Conservation (phyloP, 2,888 invertebrate species). For the Apodemia duryi region DNA sequence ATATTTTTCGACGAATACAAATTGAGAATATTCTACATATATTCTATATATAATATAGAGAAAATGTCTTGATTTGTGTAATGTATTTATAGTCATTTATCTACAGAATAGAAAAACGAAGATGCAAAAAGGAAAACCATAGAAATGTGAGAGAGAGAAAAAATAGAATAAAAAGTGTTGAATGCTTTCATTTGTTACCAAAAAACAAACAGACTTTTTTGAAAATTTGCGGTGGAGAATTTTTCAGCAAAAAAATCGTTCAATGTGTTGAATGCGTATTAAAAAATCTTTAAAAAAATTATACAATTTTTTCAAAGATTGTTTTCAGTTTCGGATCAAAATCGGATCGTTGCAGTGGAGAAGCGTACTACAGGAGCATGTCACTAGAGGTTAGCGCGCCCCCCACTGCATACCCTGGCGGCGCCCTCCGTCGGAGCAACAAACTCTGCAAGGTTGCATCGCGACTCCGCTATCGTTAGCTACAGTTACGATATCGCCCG, state of each 20-base stretch:
- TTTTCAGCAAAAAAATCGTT: not conserved
- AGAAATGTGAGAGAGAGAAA: too few species aligned
- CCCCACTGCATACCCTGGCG: slow-evolving; percentile 33
- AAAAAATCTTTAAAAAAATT: not conserved
- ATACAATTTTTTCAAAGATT: not conserved
- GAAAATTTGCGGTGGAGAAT: too few species aligned
- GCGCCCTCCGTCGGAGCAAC: slow-evolving; percentile 57
- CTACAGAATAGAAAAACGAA: too few species aligned
- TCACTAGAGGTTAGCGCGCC: slow-evolving; percentile 33
- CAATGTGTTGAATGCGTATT: not conserved
- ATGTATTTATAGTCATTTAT: too few species aligned
- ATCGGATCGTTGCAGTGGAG: slow-evolving; percentile 13
- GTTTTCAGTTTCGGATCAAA: not conserved
- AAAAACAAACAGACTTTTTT: not conserved
- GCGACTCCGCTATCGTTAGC: slow-evolving; percentile 63
- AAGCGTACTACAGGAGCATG: slow-evolving; percentile 27
- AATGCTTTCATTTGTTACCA: not conserved
- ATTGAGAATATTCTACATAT: too few species aligned
- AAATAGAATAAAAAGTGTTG: not conserved
- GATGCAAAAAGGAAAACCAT: too few species aligned
- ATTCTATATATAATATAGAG: too few species aligned
- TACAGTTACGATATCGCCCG: slow-evolving; percentile 71
- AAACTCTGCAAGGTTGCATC: slow-evolving; percentile 77
- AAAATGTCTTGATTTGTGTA: too few species aligned
- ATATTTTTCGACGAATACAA: too few species aligned